Percentiles rank a stretch among this genome's conserved stretches.
Conservation (phyloP, 2,113 vertebrate species). For the Myrmecophaga tridactyla region DNA sequence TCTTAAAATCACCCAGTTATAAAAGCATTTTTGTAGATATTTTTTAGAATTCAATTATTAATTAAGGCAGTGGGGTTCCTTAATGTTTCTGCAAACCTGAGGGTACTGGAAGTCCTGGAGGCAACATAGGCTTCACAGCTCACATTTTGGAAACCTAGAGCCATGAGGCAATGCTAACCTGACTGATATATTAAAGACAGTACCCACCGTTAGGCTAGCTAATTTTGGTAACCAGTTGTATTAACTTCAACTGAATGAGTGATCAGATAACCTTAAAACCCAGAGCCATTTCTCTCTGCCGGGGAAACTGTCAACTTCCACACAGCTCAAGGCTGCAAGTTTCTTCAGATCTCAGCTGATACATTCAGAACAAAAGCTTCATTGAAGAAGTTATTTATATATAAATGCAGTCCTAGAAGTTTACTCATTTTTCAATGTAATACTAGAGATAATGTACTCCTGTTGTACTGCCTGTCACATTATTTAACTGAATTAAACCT, state of each 20-base stretch:
- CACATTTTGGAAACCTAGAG: not conserved
- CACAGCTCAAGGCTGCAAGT: not conserved
- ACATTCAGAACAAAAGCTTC: not conserved
- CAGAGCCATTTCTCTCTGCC: not conserved
- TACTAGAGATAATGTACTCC: not conserved
- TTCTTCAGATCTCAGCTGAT: not conserved
- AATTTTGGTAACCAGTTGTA: not conserved
- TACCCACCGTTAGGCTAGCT: not conserved
- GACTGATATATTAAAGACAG: not conserved
- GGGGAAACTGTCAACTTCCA: not conserved
- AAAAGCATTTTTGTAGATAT: not conserved
- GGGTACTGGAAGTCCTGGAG: not conserved
- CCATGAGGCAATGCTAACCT: not conserved
- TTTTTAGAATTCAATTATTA: slow-evolving; percentile 6
- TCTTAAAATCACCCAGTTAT: not conserved
- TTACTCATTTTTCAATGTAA: not conserved
- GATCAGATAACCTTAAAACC: not conserved
- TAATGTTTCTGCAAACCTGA: not conserved
- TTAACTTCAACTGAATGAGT: not conserved
- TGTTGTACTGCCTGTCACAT: not conserved
- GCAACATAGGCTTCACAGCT: not conserved
- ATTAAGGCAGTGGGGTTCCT: not conserved
- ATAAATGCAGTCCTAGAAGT: not conserved
- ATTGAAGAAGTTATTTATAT: not conserved
- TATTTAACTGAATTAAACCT: slow-evolving; percentile 9